Evolutionary conservation across 2,113 vertebrate genomes (phyloP), one percentile per base, ranked within the genome.

Genomic region (Nyctereutes procyonoides): DNA sequence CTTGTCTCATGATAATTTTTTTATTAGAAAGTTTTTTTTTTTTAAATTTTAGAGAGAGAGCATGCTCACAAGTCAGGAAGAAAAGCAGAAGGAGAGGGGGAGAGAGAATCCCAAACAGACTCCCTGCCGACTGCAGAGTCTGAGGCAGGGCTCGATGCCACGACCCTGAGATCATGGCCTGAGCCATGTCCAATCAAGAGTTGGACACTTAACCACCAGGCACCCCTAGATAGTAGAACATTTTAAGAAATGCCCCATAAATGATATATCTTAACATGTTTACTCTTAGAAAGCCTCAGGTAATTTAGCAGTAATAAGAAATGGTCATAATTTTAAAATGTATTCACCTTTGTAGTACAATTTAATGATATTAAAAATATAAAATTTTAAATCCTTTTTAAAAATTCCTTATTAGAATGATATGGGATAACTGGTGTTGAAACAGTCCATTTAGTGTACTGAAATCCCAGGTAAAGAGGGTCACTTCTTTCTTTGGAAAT

Each of bases 281-380:
- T 6, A 88, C 48, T 84, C 4, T 62, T 38, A 87, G 35, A 62
- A 86, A 82, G 5, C 14, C 38, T 74, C 8, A 16, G 16, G 16
- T 51, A 71, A 89, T 20, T 94, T 65, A 51, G 3, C 14, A 48
- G 8, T 80, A 56, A 35, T 56, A 43, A 32, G 17, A 65, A 82
- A 69, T 43, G 26, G 82, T 71, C 35, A 17, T 93, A 91, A 93
- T 85, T 88, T 85, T 12, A 88, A 80, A 90, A 71, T 62, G 12
- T 62, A 24, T 89, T 95, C 28, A 2, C 17, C 24, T 48, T 56
- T 74, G 3, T 2, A 93, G 22, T 32, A 69, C 1, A 74, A 63
- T 83, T 62, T 76, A 82, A 38, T 69, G 38, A 65, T 79, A 67
- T 38, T 17, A 17, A 67, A 56, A 88, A 56, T 67, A 20, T 0